Evolutionary conservation across 2,888 invertebrate genomes (phyloP), one percentile per base, ranked within the genome.

Genomic region (Eurois occulta): DNA sequence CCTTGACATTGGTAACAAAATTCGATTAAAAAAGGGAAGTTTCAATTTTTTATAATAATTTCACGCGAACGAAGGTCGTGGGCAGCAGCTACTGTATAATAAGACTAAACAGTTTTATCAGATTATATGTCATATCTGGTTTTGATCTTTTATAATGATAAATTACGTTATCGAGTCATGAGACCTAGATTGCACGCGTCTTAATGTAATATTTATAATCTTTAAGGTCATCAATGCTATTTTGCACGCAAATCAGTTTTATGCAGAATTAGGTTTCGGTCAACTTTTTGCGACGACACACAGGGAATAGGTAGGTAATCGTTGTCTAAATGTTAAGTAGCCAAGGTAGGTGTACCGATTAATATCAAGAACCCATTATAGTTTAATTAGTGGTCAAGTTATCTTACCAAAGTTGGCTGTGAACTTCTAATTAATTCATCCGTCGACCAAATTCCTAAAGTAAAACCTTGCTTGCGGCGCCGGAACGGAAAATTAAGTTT

Each of bases 391-490:
- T 13, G 72, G n/a, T 46, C 46, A 32, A 41, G 18, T 28, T 52
- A 28, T 28, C 13, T 4, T 32, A 28, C 10, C 21, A 5, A 67
- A 73, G 21, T 58, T 35, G 43, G 28, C 35, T 64, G 70, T 41
- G 43, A 69, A 83, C 35, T 82, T 46, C 10, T 78, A 43, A 71
- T 60, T 71, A 71, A 64, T 71, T 83, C 16, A 48, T 48, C 62
- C n/a, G 38, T 24, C n/a, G 6, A 24, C 8, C 28, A 60, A 81
- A 62, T 72, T 62, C 11, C 3, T 21, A 16, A 28, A 66, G 32
- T 16, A 48, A 8, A 52, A 28, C 24, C 18, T 41, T 58, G 35
- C 24, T 43, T 48, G 58, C 2, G 21, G 66, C 24, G 18, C 16
- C 11, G 16, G 58, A 66, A 66, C 24, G n/a, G 18, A 10, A 43